phyloP scores from a whole-genome alignment of 2,797 vertebrate species.

The Acanthis flammea region DNA sequence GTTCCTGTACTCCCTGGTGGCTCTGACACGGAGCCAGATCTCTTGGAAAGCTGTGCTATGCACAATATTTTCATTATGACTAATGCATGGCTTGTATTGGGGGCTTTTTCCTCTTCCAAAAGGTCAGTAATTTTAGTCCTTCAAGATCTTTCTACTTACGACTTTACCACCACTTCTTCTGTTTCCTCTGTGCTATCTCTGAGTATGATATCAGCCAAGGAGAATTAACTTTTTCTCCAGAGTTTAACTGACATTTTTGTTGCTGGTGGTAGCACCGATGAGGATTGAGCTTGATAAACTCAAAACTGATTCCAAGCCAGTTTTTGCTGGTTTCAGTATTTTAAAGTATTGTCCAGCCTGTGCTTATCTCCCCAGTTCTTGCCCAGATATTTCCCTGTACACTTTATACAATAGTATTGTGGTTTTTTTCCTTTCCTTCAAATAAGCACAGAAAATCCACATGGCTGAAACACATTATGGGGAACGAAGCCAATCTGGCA shows the following conservation, averaged over 20 bases:
- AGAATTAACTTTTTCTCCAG: neutral
- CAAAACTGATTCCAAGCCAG: neutral
- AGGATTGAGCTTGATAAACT: neutral
- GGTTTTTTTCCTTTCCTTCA: neutral
- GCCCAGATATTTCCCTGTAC: constrained; percentile 39
- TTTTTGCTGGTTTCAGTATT: constrained; percentile 11
- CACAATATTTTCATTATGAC: constrained; percentile 54
- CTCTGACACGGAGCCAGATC: constrained; percentile 9
- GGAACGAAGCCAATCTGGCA: neutral
- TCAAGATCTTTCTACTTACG: neutral
- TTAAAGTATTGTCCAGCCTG: neutral
- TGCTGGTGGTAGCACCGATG: neutral
- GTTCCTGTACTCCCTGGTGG: neutral
- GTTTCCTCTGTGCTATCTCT: neutral
- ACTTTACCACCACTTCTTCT: neutral
- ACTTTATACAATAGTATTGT: constrained; percentile 15
- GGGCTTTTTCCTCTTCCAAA: neutral
- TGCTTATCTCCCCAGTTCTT: constrained; percentile 42
- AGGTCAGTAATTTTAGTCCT: constrained; percentile 10
- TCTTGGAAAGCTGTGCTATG: neutral
- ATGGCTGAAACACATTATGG: neutral
- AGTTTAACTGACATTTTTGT: neutral
- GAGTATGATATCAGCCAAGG: neutral
- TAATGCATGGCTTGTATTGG: constrained; percentile 13
- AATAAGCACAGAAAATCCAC: neutral